Percentiles rank a stretch among this genome's conserved stretches.
These are phyloP conservation scores for Gadus chalcogrammus DNA, from an alignment of 2,113 vertebrate species.

Conservation along the genomic window DNA sequence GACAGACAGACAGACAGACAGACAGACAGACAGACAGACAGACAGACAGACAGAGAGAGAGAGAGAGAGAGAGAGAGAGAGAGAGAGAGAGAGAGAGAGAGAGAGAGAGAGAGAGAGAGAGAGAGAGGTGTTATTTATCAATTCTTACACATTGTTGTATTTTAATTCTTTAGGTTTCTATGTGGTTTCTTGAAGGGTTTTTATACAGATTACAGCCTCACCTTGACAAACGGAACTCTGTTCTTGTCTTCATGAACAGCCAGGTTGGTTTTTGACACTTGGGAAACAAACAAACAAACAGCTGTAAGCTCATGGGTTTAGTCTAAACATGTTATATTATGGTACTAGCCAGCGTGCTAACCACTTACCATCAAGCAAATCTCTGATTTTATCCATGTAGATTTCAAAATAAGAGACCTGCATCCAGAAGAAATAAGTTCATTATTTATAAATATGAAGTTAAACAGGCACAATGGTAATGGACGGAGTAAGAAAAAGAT, in stretches of 20 bases:
- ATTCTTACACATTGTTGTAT: too few species aligned
- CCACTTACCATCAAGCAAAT: conserved; percentile 88
- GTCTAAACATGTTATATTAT: background rate
- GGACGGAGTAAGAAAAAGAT: too few species aligned
- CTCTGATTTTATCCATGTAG: conserved; percentile 97
- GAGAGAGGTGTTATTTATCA: too few species aligned
- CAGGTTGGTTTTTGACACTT: conserved; percentile 92
- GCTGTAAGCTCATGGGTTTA: background rate
- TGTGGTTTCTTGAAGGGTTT: too few species aligned
- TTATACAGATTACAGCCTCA: conserved; percentile 43
- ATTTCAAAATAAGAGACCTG: conserved; percentile 99
- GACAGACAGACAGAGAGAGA: too few species aligned
- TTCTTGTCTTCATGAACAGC: conserved; percentile 93
- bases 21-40: too few species aligned
- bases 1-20: too few species aligned
- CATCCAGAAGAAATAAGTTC: conserved; percentile 22
- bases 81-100: too few species aligned
- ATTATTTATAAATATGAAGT: background rate
- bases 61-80: too few species aligned
- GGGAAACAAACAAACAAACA: conserved; percentile 20
- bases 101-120: too few species aligned
- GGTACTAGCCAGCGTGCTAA: background rate
- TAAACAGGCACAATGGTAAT: background rate
- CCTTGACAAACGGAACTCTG: conserved; percentile 91
- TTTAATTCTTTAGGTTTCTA: too few species aligned